These are phyloP conservation scores for Platysteira castanea DNA, from an alignment of 2,113 vertebrate genomes.

Conservation along the genomic window DNA sequence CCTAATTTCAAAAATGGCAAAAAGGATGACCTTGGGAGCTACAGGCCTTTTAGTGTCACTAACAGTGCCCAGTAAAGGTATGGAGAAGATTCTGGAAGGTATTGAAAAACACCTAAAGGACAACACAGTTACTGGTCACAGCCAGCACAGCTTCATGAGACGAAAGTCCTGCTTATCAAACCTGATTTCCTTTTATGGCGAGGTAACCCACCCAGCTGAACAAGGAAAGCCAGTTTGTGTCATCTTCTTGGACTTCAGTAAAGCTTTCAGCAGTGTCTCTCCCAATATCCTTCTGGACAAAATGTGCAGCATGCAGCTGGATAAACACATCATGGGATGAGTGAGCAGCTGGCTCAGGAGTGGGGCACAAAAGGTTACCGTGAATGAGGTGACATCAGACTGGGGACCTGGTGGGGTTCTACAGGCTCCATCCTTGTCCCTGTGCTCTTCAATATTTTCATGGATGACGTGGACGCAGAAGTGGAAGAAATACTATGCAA, in stretches of 20 bases:
- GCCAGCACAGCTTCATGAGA: accelerated
- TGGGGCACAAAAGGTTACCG: accelerated
- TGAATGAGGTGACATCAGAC: too few species aligned
- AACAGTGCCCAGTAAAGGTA: not conserved
- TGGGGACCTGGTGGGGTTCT: accelerated
- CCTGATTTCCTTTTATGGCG: not conserved
- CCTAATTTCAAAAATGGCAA: not conserved
- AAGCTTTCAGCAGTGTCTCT: accelerated
- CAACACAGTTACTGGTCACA: not conserved
- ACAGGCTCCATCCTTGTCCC: accelerated
- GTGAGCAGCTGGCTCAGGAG: not conserved
- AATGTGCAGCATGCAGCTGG: not conserved
- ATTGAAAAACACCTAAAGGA: not conserved
- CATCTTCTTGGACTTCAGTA: not conserved
- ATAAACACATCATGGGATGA: not conserved
- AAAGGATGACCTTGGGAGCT: not conserved
- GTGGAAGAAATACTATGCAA: not conserved
- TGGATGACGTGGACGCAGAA: not conserved
- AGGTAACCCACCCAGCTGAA: not conserved
- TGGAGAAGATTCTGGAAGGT: not conserved
- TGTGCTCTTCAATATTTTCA: not conserved
- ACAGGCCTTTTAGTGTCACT: not conserved
- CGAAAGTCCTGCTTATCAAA: not conserved
- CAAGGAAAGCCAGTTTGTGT: not conserved
- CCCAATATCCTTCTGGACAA: not conserved